phyloP scores from a whole-genome alignment of 2,113 vertebrate species.

The Hypanus sabinus region DNA sequence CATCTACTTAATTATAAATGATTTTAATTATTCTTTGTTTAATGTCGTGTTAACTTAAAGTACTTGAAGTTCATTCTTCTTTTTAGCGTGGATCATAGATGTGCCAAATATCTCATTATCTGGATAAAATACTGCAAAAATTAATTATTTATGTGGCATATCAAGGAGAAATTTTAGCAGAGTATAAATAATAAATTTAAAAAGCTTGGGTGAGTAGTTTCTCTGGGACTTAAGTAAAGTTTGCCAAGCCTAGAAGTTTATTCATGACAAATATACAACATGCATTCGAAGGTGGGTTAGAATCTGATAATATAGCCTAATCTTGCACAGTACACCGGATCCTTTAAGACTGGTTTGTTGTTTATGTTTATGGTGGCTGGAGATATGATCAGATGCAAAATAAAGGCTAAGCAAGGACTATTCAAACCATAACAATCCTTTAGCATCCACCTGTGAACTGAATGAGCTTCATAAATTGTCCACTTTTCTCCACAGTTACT shows the following conservation, averaged over 20 bases:
- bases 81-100: background rate
- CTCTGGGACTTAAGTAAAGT: background rate
- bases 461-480: background rate
- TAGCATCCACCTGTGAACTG: background rate
- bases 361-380: background rate
- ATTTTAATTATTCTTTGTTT: background rate
- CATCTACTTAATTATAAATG: background rate
- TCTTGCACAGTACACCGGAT: background rate
- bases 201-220: background rate
- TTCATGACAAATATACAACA: background rate
- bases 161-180: background rate
- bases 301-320: background rate
- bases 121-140: conserved; percentile 11
- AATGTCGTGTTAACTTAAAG: background rate
- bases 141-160: conserved; percentile 27
- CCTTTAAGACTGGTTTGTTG: background rate
- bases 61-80: background rate
- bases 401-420: background rate
- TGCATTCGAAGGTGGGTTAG: background rate
- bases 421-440: background rate
- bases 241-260: background rate
- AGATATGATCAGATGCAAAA: background rate
- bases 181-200: background rate
- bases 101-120: conserved; percentile 30
- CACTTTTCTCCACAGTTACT: too few relatives aligned